A percentile compares a stretch with the other conserved stretches of the same genome.
phyloP scores from a whole-genome alignment of 2,113 vertebrate genomes.

The Salvelinus fontinalis region DNA sequence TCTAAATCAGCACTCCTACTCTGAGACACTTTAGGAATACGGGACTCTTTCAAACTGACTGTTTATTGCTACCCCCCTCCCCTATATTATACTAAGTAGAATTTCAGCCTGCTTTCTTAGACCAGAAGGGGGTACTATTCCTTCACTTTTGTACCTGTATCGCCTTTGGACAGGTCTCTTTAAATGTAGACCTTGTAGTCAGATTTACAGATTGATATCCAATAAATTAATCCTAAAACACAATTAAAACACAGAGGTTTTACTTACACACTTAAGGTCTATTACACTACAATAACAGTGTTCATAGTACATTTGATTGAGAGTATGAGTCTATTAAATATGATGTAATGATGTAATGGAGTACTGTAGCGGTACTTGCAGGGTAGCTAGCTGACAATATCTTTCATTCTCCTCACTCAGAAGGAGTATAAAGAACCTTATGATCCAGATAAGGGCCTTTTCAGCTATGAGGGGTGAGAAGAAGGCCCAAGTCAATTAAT shows the following conservation, averaged over 20 bases:
- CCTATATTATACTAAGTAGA: not conserved
- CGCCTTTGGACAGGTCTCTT: not conserved
- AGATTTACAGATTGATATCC: constrained; percentile 15
- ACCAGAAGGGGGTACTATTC: constrained; percentile 68
- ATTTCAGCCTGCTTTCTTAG: not conserved
- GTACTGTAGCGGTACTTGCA: not conserved
- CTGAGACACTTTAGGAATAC: too few species aligned
- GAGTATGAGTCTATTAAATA: constrained; percentile 19
- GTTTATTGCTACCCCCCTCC: too few species aligned
- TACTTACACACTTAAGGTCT: not conserved
- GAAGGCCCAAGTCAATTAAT: constrained; percentile 57
- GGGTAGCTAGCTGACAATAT: constrained; percentile 33
- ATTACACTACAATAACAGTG: not conserved
- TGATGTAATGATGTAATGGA: too few species aligned
- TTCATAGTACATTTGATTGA: constrained; percentile 13
- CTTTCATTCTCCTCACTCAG: constrained; percentile 2
- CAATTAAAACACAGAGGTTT: constrained; percentile 11
- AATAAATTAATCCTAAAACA: constrained; percentile 1
- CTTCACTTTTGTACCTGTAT: constrained; percentile 34
- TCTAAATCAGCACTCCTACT: too few species aligned
- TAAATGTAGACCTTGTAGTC: not conserved
- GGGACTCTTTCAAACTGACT: too few species aligned
- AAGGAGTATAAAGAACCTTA: constrained; percentile 14
- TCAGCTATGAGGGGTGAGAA: constrained; percentile 35
- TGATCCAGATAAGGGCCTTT: constrained; percentile 31